phyloP scores from a whole-genome alignment of 2,797 vertebrate species.

The Lateolabrax maculatus region DNA sequence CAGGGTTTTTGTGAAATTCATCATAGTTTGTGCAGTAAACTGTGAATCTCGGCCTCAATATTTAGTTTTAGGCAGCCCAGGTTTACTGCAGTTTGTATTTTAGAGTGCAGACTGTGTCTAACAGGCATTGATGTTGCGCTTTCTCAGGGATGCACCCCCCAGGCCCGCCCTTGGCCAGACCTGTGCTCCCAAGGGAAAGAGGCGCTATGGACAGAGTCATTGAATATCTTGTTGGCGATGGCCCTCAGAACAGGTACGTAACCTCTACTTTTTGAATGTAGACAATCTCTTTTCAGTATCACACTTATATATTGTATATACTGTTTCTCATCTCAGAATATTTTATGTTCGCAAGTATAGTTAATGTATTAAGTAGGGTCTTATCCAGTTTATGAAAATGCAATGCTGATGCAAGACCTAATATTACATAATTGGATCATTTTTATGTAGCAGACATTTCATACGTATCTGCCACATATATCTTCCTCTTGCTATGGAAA shows the following conservation, averaged over 20 bases:
- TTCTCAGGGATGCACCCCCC: conserved; percentile 95
- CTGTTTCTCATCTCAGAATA: neutral
- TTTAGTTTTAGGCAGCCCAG: conserved; percentile 27
- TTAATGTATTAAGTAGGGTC: neutral
- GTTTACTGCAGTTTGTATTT: conserved; percentile 52
- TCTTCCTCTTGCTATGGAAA: neutral
- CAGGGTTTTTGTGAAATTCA: conserved; percentile 64
- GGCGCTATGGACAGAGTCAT: conserved; percentile 94
- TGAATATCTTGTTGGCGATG: conserved; percentile 98
- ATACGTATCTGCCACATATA: neutral
- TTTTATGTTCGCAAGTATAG: neutral
- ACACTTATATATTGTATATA: neutral
- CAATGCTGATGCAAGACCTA: neutral
- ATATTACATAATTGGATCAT: neutral
- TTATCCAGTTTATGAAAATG: neutral
- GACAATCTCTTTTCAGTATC: neutral
- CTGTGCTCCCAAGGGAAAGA: conserved; percentile 94
- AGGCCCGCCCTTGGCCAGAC: conserved; percentile 95
- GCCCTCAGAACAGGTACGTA: conserved; percentile 96
- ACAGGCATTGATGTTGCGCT: conserved; percentile 55
- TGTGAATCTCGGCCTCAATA: conserved; percentile 34
- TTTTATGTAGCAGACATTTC: neutral
- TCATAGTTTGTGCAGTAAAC: conserved; percentile 67
- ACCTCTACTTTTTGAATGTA: neutral
- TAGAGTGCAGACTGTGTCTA: conserved; percentile 36